Conservation (phyloP, 1,140 invertebrate species). For the Neotoxoptera formosana region DNA sequence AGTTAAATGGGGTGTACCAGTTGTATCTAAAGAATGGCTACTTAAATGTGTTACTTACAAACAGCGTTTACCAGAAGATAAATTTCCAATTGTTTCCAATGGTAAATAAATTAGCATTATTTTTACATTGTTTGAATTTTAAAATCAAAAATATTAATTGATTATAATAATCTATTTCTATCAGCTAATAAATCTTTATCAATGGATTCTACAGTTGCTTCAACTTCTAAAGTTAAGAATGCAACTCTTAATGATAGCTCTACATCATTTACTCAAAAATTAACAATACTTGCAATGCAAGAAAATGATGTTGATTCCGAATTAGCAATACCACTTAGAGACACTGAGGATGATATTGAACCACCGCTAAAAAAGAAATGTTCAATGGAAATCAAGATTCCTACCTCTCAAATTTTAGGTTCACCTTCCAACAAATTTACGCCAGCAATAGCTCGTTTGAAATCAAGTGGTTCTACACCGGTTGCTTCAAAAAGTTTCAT, state of each 20-base stretch:
- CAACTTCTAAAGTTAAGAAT: conserved; percentile 12
- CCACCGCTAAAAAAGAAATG: conserved; percentile 42
- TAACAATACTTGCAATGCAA: not conserved
- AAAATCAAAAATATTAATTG: not conserved
- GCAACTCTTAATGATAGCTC: not conserved
- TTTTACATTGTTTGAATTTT: conserved; percentile 4
- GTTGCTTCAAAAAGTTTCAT: conserved; percentile 47
- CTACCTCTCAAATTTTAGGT: not conserved
- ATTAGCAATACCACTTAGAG: conserved; percentile 48
- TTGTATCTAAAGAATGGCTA: conserved; percentile 80
- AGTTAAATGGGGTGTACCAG: conserved; percentile 82
- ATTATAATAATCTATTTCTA: not conserved
- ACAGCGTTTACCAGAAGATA: conserved; percentile 55
- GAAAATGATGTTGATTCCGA: conserved; percentile 48
- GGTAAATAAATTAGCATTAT: not conserved
- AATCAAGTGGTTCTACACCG: conserved; percentile 27
- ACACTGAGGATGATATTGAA: conserved; percentile 51
- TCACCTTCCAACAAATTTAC: not conserved
- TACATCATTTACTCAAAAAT: conserved; percentile 23
- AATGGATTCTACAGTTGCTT: not conserved
- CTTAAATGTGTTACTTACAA: conserved; percentile 68
- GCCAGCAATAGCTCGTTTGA: conserved; percentile 27
- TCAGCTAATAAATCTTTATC: not conserved
- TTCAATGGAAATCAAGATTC: conserved; percentile 40
- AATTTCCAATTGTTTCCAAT: conserved; percentile 30